These are phyloP conservation scores for Heliconius charithonia DNA, from an alignment of 2,888 invertebrate species.

Conservation along the genomic window DNA sequence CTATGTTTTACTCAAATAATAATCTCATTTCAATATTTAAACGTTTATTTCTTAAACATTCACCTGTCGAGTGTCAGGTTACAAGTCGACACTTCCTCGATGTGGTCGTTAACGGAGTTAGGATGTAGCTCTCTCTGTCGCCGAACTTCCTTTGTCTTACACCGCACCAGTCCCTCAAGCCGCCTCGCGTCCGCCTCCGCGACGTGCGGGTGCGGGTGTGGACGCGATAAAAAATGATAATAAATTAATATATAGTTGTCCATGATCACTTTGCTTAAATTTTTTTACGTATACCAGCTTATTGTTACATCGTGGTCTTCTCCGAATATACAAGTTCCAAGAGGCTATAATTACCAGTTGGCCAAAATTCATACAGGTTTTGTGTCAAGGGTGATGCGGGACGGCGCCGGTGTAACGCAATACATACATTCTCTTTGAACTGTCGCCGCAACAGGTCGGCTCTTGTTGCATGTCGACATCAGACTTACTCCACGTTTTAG, in stretches of 20 bases:
- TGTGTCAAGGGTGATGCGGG: conserved; percentile 21
- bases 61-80: no score
- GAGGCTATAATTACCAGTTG: conserved; percentile 8
- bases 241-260: no score
- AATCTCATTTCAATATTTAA: neutral
- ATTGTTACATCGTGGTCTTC: neutral
- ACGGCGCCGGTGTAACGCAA: neutral
- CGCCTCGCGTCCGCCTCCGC: conserved; percentile 8
- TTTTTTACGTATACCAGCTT: no score
- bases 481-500: neutral
- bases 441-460: conserved; percentile 23
- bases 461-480: conserved; percentile 15
- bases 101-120: neutral
- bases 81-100: neutral
- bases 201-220: neutral
- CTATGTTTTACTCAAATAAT: no score
- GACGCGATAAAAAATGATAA: neutral
- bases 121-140: neutral
- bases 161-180: neutral
- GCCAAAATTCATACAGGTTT: conserved; percentile 3
- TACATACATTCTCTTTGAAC: conserved; percentile 22
- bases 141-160: neutral
- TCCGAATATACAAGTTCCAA: neutral
- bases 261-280: no score
- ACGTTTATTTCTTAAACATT: neutral